Evolutionary conservation across 30 jellyfish, hydroid and myxozoan genomes (phyloP).

Genomic region (Cassiopea xamachana): DNA sequence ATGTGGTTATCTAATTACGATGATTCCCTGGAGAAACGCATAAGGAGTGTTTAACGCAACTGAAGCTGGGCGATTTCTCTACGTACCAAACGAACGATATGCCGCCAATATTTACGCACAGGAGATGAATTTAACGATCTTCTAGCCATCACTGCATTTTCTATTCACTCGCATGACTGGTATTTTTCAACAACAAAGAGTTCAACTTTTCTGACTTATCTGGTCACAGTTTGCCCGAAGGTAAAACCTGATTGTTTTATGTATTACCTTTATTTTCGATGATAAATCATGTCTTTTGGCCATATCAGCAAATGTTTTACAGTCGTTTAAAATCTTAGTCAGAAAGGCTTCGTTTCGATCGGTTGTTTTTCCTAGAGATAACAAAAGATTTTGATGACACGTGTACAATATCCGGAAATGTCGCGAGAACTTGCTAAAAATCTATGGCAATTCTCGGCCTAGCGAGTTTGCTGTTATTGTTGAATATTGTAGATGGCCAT

Average conservation of each 20-base stretch:
- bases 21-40: not conserved
- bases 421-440: not conserved
- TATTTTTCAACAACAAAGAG: no score
- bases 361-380: no score
- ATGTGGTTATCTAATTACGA: slow-evolving; percentile 10
- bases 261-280: no score
- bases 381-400: not conserved
- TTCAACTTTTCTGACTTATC: not conserved
- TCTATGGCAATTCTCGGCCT: not conserved
- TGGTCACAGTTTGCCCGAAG: not conserved
- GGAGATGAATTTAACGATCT: no score
- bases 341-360: no score
- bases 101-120: not conserved
- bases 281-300: no score
- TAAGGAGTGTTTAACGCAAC: not conserved
- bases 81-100: not conserved
- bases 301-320: no score
- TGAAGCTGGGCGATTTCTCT: not conserved
- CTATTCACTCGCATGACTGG: no score
- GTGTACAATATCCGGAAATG: not conserved
- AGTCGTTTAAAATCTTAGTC: no score
- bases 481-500: no score
- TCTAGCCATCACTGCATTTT: no score
- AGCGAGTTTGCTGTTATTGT: no score
- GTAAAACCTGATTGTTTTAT: not conserved